These are phyloP conservation scores for Falco concolor DNA, from an alignment of 2,797 vertebrate species.

Conservation along the genomic window DNA sequence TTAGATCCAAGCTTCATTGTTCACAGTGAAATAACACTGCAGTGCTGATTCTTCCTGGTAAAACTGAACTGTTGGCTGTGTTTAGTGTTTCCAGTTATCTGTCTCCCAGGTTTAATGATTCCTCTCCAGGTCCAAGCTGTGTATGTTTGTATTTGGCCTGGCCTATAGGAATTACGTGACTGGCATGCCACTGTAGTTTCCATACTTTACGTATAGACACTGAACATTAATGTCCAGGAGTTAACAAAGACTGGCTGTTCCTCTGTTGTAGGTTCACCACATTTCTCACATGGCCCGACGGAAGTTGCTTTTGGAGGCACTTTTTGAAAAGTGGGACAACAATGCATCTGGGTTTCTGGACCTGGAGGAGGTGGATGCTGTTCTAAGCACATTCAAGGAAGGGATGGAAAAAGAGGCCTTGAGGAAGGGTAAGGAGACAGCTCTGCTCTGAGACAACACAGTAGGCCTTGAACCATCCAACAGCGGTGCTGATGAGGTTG, in stretches of 20 bases:
- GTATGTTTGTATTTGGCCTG: background rate
- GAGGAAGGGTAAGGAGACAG: conserved; percentile 66
- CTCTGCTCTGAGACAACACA: background rate
- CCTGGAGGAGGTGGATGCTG: conserved; percentile 64
- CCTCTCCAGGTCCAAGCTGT: background rate
- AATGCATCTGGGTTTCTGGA: conserved; percentile 70
- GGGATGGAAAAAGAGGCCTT: conserved; percentile 70
- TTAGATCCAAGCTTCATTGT: background rate
- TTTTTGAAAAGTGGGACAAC: conserved; percentile 78
- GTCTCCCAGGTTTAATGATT: background rate
- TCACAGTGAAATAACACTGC: background rate
- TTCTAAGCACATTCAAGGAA: conserved; percentile 70
- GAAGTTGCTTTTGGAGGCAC: conserved; percentile 65
- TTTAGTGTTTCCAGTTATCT: background rate
- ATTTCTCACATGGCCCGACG: background rate
- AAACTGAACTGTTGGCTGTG: background rate
- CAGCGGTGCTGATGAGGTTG: background rate
- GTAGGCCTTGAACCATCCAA: background rate
- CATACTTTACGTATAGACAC: background rate
- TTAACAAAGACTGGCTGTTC: background rate
- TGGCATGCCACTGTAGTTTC: background rate
- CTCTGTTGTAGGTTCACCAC: conserved; percentile 47
- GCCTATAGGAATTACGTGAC: background rate
- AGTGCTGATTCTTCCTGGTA: background rate
- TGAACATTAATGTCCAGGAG: background rate